Evolutionary conservation across 2,113 vertebrate species (phyloP).

Genomic region (Todiramphus chloris): DNA sequence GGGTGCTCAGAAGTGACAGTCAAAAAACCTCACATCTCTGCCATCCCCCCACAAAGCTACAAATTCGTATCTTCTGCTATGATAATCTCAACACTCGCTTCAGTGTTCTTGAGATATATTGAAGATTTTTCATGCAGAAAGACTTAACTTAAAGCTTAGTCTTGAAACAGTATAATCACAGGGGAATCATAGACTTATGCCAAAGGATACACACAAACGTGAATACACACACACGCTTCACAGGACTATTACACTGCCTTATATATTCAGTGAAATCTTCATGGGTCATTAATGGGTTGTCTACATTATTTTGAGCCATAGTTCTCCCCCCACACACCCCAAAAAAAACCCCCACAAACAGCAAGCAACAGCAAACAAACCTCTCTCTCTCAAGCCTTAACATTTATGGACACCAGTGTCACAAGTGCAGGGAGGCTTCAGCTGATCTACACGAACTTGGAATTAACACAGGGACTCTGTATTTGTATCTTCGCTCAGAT

Average conservation of each 20-base stretch:
- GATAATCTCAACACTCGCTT: background rate
- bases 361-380: background rate
- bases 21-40: background rate
- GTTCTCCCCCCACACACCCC: background rate
- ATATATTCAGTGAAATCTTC: background rate
- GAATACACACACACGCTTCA: background rate
- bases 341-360: background rate
- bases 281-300: background rate
- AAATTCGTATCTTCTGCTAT: background rate
- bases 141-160: background rate
- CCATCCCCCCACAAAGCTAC: background rate
- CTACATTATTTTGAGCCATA: background rate
- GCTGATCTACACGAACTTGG: background rate
- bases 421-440: background rate
- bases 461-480: fast-evolving
- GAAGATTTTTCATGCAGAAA: background rate
- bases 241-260: background rate
- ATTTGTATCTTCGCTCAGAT: background rate
- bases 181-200: background rate
- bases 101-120: background rate
- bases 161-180: background rate
- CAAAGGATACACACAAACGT: background rate
- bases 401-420: background rate
- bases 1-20: background rate
- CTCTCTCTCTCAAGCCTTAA: background rate